Conservation (phyloP, 1,140 invertebrate species). For the Hyposmocoma kahamanoa region DNA sequence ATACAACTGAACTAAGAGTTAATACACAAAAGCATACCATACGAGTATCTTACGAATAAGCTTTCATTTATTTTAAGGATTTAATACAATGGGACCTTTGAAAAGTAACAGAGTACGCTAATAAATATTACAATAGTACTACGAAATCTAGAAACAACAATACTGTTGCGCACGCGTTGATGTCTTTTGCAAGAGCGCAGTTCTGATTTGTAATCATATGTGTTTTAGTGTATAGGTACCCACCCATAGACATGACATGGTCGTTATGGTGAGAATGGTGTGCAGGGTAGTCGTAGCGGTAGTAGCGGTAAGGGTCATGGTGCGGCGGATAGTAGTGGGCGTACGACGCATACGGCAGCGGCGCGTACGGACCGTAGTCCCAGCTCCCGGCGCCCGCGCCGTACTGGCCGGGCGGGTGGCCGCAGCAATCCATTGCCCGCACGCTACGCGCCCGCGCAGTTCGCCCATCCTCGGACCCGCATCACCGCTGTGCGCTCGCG, state of each 20-base stretch:
- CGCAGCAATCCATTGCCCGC: constrained; percentile 60
- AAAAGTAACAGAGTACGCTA: too few relatives aligned
- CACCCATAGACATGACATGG: constrained; percentile 60
- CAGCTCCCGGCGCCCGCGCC: constrained; percentile 39
- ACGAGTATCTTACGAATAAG: too few relatives aligned
- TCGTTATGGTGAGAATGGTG: constrained; percentile 53
- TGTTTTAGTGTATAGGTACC: too few relatives aligned
- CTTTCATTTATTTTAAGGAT: too few relatives aligned
- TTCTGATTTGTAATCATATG: too few relatives aligned
- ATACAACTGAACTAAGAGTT: too few relatives aligned
- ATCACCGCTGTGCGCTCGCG: constrained; percentile 39
- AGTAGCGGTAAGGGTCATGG: constrained; percentile 62
- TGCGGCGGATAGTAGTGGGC: constrained; percentile 52
- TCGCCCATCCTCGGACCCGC: constrained; percentile 32
- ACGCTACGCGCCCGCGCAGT: constrained; percentile 42
- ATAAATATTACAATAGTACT: too few relatives aligned
- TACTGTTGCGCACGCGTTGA: too few relatives aligned
- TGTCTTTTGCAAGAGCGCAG: too few relatives aligned
- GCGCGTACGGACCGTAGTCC: constrained; percentile 41
- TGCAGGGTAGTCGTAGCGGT: constrained; percentile 57
- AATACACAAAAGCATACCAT: too few relatives aligned
- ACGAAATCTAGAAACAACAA: too few relatives aligned
- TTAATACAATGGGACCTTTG: too few relatives aligned
- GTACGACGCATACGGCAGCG: constrained; percentile 51
- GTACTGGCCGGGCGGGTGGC: constrained; percentile 44